A percentile compares a stretch with the other conserved stretches of the same genome.
Conservation (phyloP, 1,140 invertebrate species). For the Macrotrachela quadricornifera region DNA sequence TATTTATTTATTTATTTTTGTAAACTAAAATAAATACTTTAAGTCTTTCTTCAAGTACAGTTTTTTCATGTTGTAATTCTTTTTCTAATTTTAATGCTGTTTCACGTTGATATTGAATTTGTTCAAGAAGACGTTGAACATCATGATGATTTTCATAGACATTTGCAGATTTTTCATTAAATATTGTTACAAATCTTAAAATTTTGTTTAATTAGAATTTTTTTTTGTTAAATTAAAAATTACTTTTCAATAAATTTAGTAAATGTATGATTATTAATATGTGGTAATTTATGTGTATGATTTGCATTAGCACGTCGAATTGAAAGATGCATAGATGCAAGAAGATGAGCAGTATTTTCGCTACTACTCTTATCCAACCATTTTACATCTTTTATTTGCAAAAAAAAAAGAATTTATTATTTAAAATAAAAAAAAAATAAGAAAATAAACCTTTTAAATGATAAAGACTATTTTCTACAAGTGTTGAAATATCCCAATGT, state of each 20-base stretch:
- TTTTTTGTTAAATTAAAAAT: not conserved
- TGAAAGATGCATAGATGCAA: constrained; percentile 28
- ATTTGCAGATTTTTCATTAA: constrained; percentile 15
- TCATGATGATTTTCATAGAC: constrained; percentile 17
- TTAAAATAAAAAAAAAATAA: not conserved
- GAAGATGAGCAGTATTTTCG: constrained; percentile 28
- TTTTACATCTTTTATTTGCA: constrained; percentile 14
- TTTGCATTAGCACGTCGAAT: constrained; percentile 25
- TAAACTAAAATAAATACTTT: too few relatives aligned
- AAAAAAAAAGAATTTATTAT: not conserved
- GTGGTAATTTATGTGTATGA: constrained; percentile 22
- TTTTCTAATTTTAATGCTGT: constrained; percentile 22
- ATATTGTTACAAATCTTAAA: constrained; percentile 24
- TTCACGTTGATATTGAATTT: constrained; percentile 16
- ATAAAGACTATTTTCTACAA: constrained; percentile 23
- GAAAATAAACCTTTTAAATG: constrained; percentile 18
- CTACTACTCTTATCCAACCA: constrained; percentile 21
- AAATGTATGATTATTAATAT: constrained; percentile 25
- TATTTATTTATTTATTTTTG: too few relatives aligned
- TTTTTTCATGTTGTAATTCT: constrained; percentile 27
- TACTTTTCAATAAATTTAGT: constrained; percentile 28
- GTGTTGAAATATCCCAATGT: constrained; percentile 23
- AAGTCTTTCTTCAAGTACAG: constrained; percentile 26
- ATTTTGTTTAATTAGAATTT: not conserved
- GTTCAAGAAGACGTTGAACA: constrained; percentile 17